Base-by-base conservation (phyloP, 1,140 invertebrate species). In the Theocolax elegans region DNA sequence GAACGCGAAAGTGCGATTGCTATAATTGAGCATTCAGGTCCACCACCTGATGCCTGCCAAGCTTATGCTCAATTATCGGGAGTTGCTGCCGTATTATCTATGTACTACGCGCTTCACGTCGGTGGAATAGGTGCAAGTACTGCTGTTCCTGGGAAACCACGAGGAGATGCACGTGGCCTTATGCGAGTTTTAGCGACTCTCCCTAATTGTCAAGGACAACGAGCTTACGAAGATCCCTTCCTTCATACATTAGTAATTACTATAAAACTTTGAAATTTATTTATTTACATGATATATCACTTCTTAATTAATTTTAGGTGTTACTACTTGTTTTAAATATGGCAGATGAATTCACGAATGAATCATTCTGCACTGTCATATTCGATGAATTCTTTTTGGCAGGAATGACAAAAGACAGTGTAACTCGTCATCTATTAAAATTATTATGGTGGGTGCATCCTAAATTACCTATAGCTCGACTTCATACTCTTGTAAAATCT, bases 351-450 rank as follows among this genome's bases (percentile, higher is more conserved):
- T 98, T 98, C 82, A 88, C 92, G 71, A 92, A 93, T 6, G 95
- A 97, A 87, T 96, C 97, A 73, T 98, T 98, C 79, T 98, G 96
- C 85, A 96, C 95, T 1, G 94, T 95, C 1, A 90, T 98, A 17
- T 98, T 99, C 87, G 96, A 98, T 86, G 96, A 98, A 83, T 98
- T 98, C 80, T 95, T 98, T 74, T 94, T 96, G 83, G 93, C 95
- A 49, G 94, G 94, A 0, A 87, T 97, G 38, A 90, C 90, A 7
- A 89, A 92, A 69, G 96, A 98, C 80, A 97, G 97, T 88, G 95
- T 98, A 0, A 93, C 94, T n/a, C 88, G 95, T 44, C 97, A 99
- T 87, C 88, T 98, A 75, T 84, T 98, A 35, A 96, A 97, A 83
- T 87, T 99, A 46, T 83, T 99, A 7, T 97, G 94, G 93, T 95